Percentiles rank a stretch among this genome's conserved stretches.
Conservation (phyloP, 2,113 vertebrate species). For the Etheostoma cragini region DNA sequence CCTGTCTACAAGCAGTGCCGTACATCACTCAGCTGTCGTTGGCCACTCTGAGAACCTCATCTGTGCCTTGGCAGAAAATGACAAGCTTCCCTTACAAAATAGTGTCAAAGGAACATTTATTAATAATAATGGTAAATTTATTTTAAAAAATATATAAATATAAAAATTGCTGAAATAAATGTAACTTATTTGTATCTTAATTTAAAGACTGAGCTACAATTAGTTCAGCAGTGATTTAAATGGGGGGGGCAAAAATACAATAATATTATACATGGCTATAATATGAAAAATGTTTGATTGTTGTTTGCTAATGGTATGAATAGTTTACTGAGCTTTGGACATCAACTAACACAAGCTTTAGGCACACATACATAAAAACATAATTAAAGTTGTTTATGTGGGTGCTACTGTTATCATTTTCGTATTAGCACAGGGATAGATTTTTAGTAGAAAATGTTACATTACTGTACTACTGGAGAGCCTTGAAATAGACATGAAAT, state of each 20-base stretch:
- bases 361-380: not conserved
- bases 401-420: slow-evolving; percentile 19
- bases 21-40: slow-evolving; percentile 77
- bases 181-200: slow-evolving; percentile 2
- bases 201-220: not conserved
- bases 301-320: not conserved
- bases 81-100: slow-evolving; percentile 1
- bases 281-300: slow-evolving; percentile 9
- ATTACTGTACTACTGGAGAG: slow-evolving; percentile 8
- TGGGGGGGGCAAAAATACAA: not conserved
- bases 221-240: not conserved
- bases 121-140: not conserved
- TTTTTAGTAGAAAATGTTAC: slow-evolving; percentile 21
- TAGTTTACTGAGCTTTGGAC: slow-evolving; percentile 8
- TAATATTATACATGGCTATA: not conserved
- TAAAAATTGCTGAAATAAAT: slow-evolving; percentile 9
- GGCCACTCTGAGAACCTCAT: slow-evolving; percentile 55
- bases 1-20: slow-evolving; percentile 66
- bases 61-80: slow-evolving; percentile 54
- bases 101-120: slow-evolving; percentile 17
- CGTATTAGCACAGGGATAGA: not conserved
- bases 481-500: slow-evolving; percentile 35
- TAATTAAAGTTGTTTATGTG: slow-evolving; percentile 1
- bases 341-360: not conserved
- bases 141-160: too few relatives aligned